Percentiles rank a stretch among this genome's conserved stretches.
These are phyloP conservation scores for Trissolcus brochymenae DNA, from an alignment of 2,888 invertebrate genomes.

Conservation along the genomic window DNA sequence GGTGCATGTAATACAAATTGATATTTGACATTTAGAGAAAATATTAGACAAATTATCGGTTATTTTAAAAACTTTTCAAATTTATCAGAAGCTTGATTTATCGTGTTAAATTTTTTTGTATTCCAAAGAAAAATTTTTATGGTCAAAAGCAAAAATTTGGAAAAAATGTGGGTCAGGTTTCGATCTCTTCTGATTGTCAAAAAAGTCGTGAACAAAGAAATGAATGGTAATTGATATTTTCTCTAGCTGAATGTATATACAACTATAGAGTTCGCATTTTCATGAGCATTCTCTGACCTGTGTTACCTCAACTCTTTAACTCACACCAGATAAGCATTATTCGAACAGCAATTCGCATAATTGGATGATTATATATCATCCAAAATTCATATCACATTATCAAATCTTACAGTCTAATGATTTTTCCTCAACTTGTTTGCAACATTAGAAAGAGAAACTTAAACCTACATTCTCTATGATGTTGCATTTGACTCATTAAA, in stretches of 20 bases:
- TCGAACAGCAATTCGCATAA: slow-evolving; percentile 46
- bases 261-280: slow-evolving; percentile 35
- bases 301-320: slow-evolving; percentile 48
- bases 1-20: no score
- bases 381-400: slow-evolving; percentile 29
- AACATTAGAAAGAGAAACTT: background rate
- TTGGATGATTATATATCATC: slow-evolving; percentile 36
- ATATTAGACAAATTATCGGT: no score
- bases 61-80: no score
- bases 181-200: no score
- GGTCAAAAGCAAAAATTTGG: no score
- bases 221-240: slow-evolving; percentile 29
- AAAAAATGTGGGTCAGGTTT: no score
- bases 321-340: slow-evolving; percentile 41
- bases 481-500: background rate
- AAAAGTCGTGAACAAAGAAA: slow-evolving; percentile 2
- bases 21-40: no score
- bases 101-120: background rate
- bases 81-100: background rate
- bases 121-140: no score
- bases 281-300: slow-evolving; percentile 54
- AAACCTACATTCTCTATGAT: background rate
- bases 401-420: slow-evolving; percentile 29
- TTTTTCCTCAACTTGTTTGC: background rate
- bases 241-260: slow-evolving; percentile 40